A percentile compares a stretch with the other conserved stretches of the same genome.
Evolutionary conservation across 2,113 vertebrate genomes (phyloP).

Genomic region (Oenanthe melanoleuca): DNA sequence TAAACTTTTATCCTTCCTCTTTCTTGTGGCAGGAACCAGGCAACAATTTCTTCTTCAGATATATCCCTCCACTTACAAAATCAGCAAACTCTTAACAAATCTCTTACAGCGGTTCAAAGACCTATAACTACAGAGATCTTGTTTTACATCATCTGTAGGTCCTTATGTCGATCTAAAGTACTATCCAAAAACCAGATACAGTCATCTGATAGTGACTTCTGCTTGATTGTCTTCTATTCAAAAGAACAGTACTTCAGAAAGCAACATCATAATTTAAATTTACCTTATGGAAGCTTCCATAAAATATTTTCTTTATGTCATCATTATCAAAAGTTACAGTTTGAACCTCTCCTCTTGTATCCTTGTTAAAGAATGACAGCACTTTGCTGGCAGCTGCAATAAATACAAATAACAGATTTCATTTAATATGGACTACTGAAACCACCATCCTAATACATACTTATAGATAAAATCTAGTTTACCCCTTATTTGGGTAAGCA

Average conservation of each 20-base stretch:
- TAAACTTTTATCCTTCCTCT: neutral
- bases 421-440: neutral
- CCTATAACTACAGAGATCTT: neutral
- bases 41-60: neutral
- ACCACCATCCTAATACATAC: neutral
- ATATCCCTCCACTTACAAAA: neutral
- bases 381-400: conserved; percentile 87
- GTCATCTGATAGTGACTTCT: neutral
- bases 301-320: conserved; percentile 90
- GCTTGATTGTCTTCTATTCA: neutral
- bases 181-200: neutral
- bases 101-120: neutral
- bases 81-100: neutral
- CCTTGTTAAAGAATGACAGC: conserved; percentile 95
- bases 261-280: conserved; percentile 32
- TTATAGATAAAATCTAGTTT: neutral
- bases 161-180: neutral
- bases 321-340: conserved; percentile 86
- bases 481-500: neutral
- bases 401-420: neutral
- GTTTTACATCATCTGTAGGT: neutral
- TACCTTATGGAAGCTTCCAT: conserved; percentile 99
- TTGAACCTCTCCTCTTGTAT: conserved; percentile 87
- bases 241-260: conserved; percentile 5
- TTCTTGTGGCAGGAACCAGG: neutral